Percentiles rank a stretch among this genome's conserved stretches.
Conservation (phyloP, 2,888 invertebrate species). For the Dusona sp. region DNA sequence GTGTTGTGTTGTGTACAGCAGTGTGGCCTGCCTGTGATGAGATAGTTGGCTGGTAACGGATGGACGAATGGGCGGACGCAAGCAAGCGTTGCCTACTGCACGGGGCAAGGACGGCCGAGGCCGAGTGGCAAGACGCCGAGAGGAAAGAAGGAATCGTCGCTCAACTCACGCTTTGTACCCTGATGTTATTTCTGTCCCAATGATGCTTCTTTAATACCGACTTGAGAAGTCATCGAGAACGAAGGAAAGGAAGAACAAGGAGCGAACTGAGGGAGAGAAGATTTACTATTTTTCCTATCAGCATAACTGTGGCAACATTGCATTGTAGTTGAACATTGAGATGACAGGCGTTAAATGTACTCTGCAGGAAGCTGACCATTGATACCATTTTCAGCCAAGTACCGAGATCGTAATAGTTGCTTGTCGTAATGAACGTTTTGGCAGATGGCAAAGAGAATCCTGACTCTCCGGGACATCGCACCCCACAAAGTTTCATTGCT, state of each 20-base stretch:
- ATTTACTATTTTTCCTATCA: conserved; percentile 26
- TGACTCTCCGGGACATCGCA: background rate
- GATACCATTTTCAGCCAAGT: background rate
- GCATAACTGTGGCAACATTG: background rate
- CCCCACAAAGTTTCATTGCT: conserved; percentile 34
- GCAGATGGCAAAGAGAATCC: conserved; percentile 1
- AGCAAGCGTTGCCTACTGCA: conserved; percentile 79
- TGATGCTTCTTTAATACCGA: conserved; percentile 14
- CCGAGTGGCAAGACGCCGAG: conserved; percentile 73
- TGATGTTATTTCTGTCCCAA: background rate
- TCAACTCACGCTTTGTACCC: conserved; percentile 2
- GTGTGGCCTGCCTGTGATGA: conserved; percentile 13
- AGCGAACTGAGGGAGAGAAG: conserved; percentile 24
- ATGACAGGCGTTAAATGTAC: background rate
- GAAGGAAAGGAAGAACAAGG: conserved; percentile 20
- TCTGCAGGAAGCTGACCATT: background rate
- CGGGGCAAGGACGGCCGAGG: conserved; percentile 85
- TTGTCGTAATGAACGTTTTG: background rate
- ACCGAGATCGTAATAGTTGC: background rate
- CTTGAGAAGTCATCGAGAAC: conserved; percentile 31
- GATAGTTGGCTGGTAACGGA: conserved; percentile 67
- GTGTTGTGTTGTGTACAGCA: conserved; percentile 22
- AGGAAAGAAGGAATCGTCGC: conserved; percentile 38
- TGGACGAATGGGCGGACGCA: conserved; percentile 66
- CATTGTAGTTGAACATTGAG: background rate